Conservation (phyloP, 2,888 invertebrate species). For the Leptinotarsa tumamoca region DNA sequence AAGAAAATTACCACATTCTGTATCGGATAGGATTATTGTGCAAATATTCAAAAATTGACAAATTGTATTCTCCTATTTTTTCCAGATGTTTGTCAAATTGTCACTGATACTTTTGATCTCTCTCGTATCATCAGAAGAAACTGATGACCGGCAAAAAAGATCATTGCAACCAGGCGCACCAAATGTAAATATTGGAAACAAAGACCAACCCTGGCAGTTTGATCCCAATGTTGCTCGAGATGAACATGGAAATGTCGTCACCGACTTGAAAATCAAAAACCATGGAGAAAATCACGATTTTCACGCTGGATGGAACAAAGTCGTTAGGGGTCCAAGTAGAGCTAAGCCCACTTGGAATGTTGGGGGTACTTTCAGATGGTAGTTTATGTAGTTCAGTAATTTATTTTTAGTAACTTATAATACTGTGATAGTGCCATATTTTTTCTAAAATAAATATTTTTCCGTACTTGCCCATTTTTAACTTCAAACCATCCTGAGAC, state of each 20-base stretch:
- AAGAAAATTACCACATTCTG: too few species aligned
- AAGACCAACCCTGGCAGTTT: constrained; percentile 20
- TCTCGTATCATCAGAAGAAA: neutral
- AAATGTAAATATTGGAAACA: neutral
- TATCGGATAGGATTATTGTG: too few species aligned
- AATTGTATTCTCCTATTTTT: neutral
- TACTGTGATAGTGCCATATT: neutral
- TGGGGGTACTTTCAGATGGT: constrained; percentile 30
- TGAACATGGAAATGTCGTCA: constrained; percentile 39
- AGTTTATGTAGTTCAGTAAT: neutral
- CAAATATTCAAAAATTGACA: too few species aligned
- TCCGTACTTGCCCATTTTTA: neutral
- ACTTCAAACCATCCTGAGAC: too few species aligned
- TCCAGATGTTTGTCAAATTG: neutral
- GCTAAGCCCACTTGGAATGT: constrained; percentile 8
- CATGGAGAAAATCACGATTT: constrained; percentile 44
- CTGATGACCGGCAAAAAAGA: neutral
- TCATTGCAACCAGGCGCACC: neutral
- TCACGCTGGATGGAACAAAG: constrained; percentile 36
- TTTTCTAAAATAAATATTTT: neutral
- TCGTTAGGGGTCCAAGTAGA: constrained; percentile 12
- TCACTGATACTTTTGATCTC: neutral
- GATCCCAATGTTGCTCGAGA: constrained; percentile 11
- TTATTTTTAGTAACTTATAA: neutral
- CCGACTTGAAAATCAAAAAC: constrained; percentile 31